Evolutionary conservation across 2,113 vertebrate genomes (phyloP), one percentile per base, ranked within the genome.

Genomic region (Noctilio leporinus): DNA sequence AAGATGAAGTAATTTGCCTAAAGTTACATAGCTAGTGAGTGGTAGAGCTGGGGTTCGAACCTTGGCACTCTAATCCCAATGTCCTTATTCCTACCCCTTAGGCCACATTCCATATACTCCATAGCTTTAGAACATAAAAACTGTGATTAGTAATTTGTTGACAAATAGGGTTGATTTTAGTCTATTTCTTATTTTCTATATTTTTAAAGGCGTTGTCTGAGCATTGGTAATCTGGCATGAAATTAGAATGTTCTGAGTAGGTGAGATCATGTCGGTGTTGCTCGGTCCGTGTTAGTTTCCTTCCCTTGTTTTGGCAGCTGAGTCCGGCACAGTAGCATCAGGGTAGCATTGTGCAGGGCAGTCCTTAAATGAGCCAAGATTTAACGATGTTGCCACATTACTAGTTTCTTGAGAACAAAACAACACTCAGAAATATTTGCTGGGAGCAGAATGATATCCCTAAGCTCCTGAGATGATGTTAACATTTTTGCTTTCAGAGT

Each of bases 171-270:
- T 65, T 64, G 62, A 43, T 62, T 76, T 86, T 67, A 49, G 33
- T 38, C 12, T 49, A 73, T 38, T 91, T 47, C 67, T 92, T 87
- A 49, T 94, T 78, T 90, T 94, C 38, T 89, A 20, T 94, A 49
- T 65, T 51, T 65, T 59, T 72, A 86, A 93, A 87, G 47, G 43
- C 43, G 9, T 15, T 73, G 10, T 14, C 45, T 55, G 26, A 45
- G 33, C 62, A 6, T 57, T 67, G 20, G 20, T 72, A 77, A 16
- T n/a, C 47, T 77, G 73, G 33, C 15, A 7, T 62, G 62, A 30
- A 88, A 73, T 93, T 40, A 82, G 84, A 93, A 51, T 40, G 38
- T 72, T 53, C 77, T 88, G 47, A 28, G n/a, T 64, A 45, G 24
- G 22, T 17, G 26, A n/a, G 20, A 35, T 67, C 59, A 59, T 55